Conservation (phyloP, 30 jellyfish, hydroid and myxozoan genomes). For the Phacellophora camtschatica region DNA sequence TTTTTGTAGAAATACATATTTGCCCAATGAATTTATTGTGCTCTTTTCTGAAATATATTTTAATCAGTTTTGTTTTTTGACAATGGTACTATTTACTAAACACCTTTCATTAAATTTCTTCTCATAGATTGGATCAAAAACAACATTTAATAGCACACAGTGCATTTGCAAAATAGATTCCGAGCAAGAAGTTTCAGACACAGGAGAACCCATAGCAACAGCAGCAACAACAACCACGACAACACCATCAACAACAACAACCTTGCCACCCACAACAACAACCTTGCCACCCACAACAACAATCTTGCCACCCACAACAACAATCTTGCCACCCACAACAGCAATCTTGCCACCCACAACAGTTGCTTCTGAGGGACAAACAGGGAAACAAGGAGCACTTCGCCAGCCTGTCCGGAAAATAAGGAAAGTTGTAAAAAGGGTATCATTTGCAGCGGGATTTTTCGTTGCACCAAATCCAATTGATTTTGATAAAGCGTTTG, state of each 20-base stretch:
- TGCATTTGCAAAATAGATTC: slow-evolving; percentile 77
- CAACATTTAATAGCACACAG: slow-evolving; percentile 89
- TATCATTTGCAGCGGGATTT: slow-evolving; percentile 89
- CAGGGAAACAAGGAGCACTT: neutral
- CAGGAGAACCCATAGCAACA: slow-evolving; percentile 25
- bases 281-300: neutral
- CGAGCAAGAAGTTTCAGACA: slow-evolving; percentile 31
- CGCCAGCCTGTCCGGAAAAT: slow-evolving; percentile 44
- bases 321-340: neutral
- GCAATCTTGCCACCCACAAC: neutral
- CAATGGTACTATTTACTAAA: neutral
- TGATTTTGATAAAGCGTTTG: slow-evolving; percentile 89
- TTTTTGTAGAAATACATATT: neutral
- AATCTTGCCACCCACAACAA: neutral
- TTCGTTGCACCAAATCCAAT: slow-evolving; percentile 97
- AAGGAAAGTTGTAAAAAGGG: slow-evolving; percentile 71
- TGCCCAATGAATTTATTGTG: too few relatives aligned
- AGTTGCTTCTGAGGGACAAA: neutral
- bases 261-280: neutral
- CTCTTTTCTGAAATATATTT: too few relatives aligned
- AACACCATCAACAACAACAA: neutral
- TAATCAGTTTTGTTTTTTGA: neutral
- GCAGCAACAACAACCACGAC: slow-evolving; percentile 24
- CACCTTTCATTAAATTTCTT: neutral
- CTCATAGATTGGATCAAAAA: slow-evolving; percentile 84